phyloP scores from a whole-genome alignment of 2,888 invertebrate genomes.

The Plutella xylostella region DNA sequence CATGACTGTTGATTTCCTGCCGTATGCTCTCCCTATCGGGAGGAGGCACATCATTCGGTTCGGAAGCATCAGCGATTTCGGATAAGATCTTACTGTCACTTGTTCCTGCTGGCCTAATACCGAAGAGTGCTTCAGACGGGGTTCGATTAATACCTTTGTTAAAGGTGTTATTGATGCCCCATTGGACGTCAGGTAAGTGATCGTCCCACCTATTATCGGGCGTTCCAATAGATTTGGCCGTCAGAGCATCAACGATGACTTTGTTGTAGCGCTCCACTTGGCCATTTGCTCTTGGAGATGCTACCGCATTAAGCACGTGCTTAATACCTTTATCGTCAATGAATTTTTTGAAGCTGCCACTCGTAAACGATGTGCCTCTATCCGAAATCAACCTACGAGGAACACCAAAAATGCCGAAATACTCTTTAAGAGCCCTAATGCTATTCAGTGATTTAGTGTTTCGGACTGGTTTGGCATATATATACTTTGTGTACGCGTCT shows the following conservation, averaged over 20 bases:
- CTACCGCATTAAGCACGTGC: constrained; percentile 8
- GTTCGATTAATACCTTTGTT: constrained; percentile 6
- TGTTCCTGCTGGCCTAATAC: constrained; percentile 11
- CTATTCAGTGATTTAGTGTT: constrained; percentile 11
- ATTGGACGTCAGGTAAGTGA: constrained; percentile 9
- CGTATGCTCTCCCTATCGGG: too few relatives aligned
- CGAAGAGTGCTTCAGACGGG: constrained; percentile 23
- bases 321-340: constrained; percentile 1
- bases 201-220: too few relatives aligned
- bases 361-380: constrained; percentile 13
- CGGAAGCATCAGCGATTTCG: too few relatives aligned
- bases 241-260: constrained; percentile 4
- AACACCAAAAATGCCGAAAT: constrained; percentile 11
- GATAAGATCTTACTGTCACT: constrained; percentile 1
- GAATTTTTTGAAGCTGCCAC: constrained; percentile 9
- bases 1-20: too few relatives aligned
- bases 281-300: constrained; percentile 12
- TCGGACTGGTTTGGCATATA: constrained; percentile 8
- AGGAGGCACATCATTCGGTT: too few relatives aligned
- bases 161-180: constrained; percentile 10
- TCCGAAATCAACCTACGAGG: constrained; percentile 12
- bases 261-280: constrained; percentile 13
- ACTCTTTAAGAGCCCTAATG: constrained; percentile 7
- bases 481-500: constrained; percentile 13
- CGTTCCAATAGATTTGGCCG: constrained; percentile 1